Evolutionary conservation across 2,888 invertebrate genomes (phyloP), one percentile per base, ranked within the genome.

Genomic region (Platycheirus rosarum): DNA sequence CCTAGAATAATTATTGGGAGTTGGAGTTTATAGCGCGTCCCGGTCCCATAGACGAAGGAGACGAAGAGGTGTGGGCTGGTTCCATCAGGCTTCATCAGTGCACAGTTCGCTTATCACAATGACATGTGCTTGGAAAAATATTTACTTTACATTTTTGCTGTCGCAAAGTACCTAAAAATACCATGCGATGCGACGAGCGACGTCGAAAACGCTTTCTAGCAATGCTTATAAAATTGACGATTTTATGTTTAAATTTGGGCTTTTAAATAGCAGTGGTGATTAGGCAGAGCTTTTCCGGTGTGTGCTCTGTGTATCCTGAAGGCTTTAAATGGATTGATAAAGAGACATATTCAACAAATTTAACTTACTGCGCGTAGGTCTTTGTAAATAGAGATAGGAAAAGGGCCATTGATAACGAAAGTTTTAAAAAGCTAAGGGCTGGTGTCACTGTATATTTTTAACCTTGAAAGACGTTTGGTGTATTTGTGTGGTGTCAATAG

Each of bases 21-120:
- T n/a, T 18, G 55, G 23, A 18, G 37, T 13, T 14, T 37, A 9
- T 8, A 1, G 13, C 9, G 5, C 11, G 35, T 9, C 6, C 16
- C n/a, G 8, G 29, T 40, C 29, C 29, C 16, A 9, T 55, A 4
- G 35, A 0, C 26, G 29, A 4, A 23, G 2, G 26, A 57, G 48
- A 35, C 44, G 8, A 44, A 46, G 55, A 18, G 11, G 14, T 68
- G 44, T 40, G 37, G 66, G 51, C 16, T 53, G 18, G 14, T 26
- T 23, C 60, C 77, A 65, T 73, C 78, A 78, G 48, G 66, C 73
- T 68, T 68, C 78, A 74, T 79, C 48, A 79, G 55, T 14, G 37
- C 32, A 68, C 78, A 74, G 73, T 73, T 74, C 60, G 62, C 18
- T 74, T 73, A 68, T 79, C 73, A 68, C 55, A 79, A 74, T 62